Conservation (phyloP, 2,888 invertebrate genomes). For the Cerceris ruficornis region DNA sequence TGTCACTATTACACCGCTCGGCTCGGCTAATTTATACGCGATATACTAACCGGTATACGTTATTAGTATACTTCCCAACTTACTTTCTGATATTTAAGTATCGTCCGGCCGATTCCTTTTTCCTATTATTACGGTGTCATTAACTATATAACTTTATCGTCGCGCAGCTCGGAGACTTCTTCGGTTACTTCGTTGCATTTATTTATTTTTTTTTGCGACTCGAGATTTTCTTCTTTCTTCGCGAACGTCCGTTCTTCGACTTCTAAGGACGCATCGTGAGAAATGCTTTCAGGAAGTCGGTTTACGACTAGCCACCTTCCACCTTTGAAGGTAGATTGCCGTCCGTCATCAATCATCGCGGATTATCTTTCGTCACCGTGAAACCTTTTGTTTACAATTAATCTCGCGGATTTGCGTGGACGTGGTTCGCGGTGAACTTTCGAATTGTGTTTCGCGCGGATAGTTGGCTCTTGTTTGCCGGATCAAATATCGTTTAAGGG, state of each 20-base stretch:
- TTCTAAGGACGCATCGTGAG: slow-evolving; percentile 21
- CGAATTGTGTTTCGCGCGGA: no score
- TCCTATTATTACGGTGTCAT: not conserved
- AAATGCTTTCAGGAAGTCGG: slow-evolving; percentile 42
- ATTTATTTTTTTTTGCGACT: not conserved
- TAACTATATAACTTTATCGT: not conserved
- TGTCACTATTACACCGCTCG: slow-evolving; percentile 31
- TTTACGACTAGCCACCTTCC: slow-evolving; percentile 29
- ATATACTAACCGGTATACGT: slow-evolving; percentile 8
- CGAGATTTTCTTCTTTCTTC: not conserved
- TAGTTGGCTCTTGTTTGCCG: no score
- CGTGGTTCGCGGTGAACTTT: not conserved
- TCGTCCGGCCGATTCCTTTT: not conserved
- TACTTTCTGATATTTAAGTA: not conserved
- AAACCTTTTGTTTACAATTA: slow-evolving; percentile 47
- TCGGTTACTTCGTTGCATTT: no score
- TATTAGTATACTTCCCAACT: slow-evolving; percentile 3
- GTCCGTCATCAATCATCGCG: slow-evolving; percentile 37
- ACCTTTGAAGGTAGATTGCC: slow-evolving; percentile 24
- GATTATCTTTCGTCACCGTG: slow-evolving; percentile 51
- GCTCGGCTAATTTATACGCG: slow-evolving; percentile 16
- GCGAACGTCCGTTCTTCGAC: not conserved
- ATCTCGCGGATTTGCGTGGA: slow-evolving; percentile 15
- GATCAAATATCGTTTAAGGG: no score
- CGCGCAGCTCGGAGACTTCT: not conserved